These are phyloP conservation scores for Thaleichthys pacificus DNA, from an alignment of 2,797 vertebrate genomes.

Conservation along the genomic window DNA sequence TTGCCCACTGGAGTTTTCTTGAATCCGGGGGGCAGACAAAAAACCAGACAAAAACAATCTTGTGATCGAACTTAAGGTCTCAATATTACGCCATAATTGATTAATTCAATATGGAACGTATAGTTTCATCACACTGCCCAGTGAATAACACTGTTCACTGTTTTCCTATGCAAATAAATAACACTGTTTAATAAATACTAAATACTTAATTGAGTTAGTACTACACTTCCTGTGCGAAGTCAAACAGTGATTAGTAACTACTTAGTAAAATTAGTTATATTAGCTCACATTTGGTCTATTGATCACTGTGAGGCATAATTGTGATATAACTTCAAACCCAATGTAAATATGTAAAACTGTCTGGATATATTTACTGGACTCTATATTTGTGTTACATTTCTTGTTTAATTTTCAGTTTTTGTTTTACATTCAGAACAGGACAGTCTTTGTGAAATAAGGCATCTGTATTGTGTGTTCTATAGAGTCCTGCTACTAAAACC, in stretches of 20 bases:
- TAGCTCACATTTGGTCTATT: background rate
- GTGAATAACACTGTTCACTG: conserved; percentile 28
- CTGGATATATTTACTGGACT: conserved; percentile 6
- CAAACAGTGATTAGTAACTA: background rate
- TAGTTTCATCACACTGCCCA: conserved; percentile 28
- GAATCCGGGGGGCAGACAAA: conserved; percentile 17
- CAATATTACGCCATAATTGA: conserved; percentile 20
- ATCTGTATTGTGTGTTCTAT: background rate
- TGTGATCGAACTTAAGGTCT: conserved; percentile 26
- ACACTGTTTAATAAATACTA: conserved; percentile 43
- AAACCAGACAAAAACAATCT: conserved; percentile 24
- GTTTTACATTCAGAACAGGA: conserved; percentile 8
- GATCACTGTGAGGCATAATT: background rate
- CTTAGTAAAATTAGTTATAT: background rate
- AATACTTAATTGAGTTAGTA: conserved; percentile 26
- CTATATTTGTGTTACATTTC: background rate
- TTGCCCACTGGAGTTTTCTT: background rate
- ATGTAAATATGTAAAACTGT: background rate
- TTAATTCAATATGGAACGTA: conserved; percentile 5
- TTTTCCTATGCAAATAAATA: conserved; percentile 45
- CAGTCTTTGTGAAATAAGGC: conserved; percentile 15
- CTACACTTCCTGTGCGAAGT: conserved; percentile 8
- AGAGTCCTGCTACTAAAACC: background rate
- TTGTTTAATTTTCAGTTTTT: background rate
- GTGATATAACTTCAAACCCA: background rate